phyloP scores from a whole-genome alignment of 2,797 vertebrate genomes.

The Carduelis carduelis region DNA sequence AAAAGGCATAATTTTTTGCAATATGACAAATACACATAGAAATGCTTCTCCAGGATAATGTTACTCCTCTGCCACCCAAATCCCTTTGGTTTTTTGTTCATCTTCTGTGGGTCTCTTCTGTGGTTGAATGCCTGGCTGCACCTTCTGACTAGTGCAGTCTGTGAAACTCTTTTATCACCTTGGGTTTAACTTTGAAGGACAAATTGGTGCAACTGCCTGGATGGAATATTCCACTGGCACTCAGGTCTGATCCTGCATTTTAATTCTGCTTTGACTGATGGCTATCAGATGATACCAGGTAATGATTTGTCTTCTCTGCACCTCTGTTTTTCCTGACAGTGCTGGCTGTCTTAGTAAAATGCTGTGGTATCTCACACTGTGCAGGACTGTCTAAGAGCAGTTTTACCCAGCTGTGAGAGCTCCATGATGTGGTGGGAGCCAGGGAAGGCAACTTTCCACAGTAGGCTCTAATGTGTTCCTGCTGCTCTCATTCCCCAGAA shows the following conservation, averaged over 20 bases:
- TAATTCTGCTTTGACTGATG: conserved; percentile 5
- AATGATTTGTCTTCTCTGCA: not conserved
- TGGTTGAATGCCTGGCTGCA: not conserved
- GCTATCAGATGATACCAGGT: not conserved
- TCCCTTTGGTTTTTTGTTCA: fast-evolving
- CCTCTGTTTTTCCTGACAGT: not conserved
- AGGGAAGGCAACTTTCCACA: not conserved
- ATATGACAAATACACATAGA: not conserved
- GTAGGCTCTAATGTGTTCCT: not conserved
- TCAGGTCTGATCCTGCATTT: not conserved
- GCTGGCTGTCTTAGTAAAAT: not conserved
- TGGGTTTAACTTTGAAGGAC: not conserved
- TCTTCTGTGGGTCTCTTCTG: not conserved
- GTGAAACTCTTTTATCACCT: not conserved
- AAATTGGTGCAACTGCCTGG: not conserved
- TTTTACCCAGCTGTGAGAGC: not conserved
- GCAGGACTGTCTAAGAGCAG: not conserved
- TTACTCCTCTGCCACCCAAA: not conserved
- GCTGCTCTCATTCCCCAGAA: not conserved
- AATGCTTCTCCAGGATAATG: not conserved
- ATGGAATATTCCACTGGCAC: not conserved
- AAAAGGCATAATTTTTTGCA: not conserved
- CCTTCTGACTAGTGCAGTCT: not conserved
- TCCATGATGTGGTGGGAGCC: not conserved
- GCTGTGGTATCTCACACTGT: not conserved